Conservation (phyloP, 1,140 invertebrate species). For the Elymnias hypermnestra region DNA sequence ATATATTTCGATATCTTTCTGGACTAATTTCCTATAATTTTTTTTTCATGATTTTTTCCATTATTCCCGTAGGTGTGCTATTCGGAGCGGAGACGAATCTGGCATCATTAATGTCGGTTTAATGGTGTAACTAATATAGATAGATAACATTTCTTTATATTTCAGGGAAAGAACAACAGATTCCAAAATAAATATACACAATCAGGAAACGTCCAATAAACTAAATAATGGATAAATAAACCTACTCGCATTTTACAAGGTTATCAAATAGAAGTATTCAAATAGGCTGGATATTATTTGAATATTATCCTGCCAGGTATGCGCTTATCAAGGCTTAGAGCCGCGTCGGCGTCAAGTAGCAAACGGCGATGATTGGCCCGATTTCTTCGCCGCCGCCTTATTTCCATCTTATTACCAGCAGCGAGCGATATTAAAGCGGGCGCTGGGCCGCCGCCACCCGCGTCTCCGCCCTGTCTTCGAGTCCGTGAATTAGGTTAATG, state of each 20-base stretch:
- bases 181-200: too few species aligned
- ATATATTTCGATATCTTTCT: too few species aligned
- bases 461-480: slow-evolving; percentile 68
- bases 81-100: too few species aligned
- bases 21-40: too few species aligned
- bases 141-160: too few species aligned
- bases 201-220: too few species aligned
- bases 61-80: too few species aligned
- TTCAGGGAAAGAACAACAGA: too few species aligned
- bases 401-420: slow-evolving; percentile 73
- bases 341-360: slow-evolving; percentile 22
- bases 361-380: slow-evolving; percentile 57
- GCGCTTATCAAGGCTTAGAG: slow-evolving; percentile 25
- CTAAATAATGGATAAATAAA: too few species aligned
- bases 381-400: slow-evolving; percentile 64
- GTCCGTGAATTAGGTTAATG: slow-evolving; percentile 74
- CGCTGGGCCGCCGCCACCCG: slow-evolving; percentile 55
- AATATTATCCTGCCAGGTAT: slow-evolving; percentile 26
- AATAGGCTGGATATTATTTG: slow-evolving; percentile 23
- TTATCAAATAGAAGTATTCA: slow-evolving; percentile 15
- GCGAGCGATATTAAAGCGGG: slow-evolving; percentile 69
- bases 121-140: too few species aligned
- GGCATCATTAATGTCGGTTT: too few species aligned
- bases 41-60: too few species aligned
- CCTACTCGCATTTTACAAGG: background rate